Evolutionary conservation across 2,888 invertebrate species (phyloP).

Genomic region (Acanthosoma haemorrhoidale): DNA sequence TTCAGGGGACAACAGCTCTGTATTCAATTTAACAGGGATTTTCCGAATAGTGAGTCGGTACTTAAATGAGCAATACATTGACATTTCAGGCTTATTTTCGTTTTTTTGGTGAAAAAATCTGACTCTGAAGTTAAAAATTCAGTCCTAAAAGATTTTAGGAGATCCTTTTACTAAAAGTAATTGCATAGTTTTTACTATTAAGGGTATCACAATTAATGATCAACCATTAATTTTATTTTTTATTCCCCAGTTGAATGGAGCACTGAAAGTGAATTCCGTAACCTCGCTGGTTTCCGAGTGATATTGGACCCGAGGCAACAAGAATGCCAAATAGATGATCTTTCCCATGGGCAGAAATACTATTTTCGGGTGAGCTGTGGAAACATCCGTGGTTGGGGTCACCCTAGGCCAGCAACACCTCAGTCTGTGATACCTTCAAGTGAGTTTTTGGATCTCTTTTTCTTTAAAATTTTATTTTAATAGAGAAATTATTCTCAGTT

Average conservation of each 20-base stretch:
- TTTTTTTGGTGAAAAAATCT: too few relatives aligned
- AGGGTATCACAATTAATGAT: too few relatives aligned
- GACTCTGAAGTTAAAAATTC: too few relatives aligned
- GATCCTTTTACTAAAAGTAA: too few relatives aligned
- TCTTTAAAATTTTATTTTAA: background rate
- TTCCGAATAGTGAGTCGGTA: too few relatives aligned
- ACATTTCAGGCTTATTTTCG: too few relatives aligned
- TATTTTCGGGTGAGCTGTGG: slow-evolving; percentile 89
- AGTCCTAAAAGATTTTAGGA: too few relatives aligned
- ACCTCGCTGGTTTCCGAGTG: slow-evolving; percentile 72
- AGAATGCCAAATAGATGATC: slow-evolving; percentile 60
- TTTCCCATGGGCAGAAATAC: slow-evolving; percentile 80
- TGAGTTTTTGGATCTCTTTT: slow-evolving; percentile 51
- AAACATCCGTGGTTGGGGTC: slow-evolving; percentile 86
- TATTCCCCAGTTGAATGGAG: slow-evolving; percentile 84
- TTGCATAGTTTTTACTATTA: too few relatives aligned
- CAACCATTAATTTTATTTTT: background rate
- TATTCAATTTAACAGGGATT: too few relatives aligned
- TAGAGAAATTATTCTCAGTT: background rate
- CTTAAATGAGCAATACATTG: too few relatives aligned
- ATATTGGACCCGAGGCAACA: slow-evolving; percentile 62
- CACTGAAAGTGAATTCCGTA: slow-evolving; percentile 73
- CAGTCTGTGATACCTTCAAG: slow-evolving; percentile 84
- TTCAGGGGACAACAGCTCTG: too few relatives aligned
- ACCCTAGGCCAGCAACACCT: slow-evolving; percentile 69